A percentile compares a stretch with the other conserved stretches of the same genome.
phyloP scores from a whole-genome alignment of 1,140 invertebrate genomes.

The Lepidurus couesii region DNA sequence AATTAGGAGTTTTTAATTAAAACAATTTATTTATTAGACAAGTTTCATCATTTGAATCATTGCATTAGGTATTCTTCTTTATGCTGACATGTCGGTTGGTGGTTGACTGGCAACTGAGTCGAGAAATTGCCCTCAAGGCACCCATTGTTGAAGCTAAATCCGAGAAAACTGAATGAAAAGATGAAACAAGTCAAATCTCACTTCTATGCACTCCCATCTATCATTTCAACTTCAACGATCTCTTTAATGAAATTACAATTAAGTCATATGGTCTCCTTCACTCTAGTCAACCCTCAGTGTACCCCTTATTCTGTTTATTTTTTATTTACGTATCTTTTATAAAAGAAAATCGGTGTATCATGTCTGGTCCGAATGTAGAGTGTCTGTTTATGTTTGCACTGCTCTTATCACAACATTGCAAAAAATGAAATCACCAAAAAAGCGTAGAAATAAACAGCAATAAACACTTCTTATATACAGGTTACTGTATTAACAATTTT shows the following conservation, averaged over 20 bases:
- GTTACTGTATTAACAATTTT: neutral
- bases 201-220: conserved; percentile 4
- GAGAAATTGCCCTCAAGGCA: conserved; percentile 24
- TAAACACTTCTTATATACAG: neutral
- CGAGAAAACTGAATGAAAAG: neutral
- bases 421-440: neutral
- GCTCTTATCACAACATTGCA: neutral
- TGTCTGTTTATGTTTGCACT: neutral
- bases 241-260: neutral
- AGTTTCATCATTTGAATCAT: neutral
- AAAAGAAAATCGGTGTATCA: neutral
- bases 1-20: no score
- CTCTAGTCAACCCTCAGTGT: neutral
- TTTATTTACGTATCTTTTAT: neutral
- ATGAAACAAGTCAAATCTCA: neutral
- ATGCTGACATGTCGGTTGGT: conserved; percentile 90
- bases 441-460: neutral
- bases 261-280: neutral
- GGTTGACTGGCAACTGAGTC: conserved; percentile 58
- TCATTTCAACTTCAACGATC: conserved; percentile 7
- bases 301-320: no score
- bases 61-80: conserved; percentile 74
- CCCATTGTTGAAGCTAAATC: conserved; percentile 8
- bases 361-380: conserved; percentile 11
- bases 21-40: neutral